phyloP scores from a whole-genome alignment of 2,797 vertebrate species.

The Manis crassicaudata region DNA sequence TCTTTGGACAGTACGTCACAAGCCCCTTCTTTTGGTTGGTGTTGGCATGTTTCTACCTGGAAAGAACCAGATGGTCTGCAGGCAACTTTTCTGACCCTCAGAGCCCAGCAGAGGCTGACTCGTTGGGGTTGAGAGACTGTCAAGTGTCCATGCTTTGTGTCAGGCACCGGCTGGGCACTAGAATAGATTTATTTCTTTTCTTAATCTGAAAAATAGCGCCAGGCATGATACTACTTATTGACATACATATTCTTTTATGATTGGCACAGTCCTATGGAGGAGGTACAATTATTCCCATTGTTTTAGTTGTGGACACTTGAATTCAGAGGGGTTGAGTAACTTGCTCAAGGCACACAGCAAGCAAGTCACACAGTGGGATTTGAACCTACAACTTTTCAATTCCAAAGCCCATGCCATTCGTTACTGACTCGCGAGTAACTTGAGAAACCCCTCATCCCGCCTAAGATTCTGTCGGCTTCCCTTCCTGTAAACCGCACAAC shows the following conservation, averaged over 20 bases:
- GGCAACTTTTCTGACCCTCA: too few relatives aligned
- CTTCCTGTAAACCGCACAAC: neutral
- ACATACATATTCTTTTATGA: neutral
- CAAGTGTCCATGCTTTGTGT: neutral
- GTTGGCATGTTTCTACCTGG: neutral
- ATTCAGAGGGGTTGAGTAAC: neutral
- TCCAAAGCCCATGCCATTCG: too few relatives aligned
- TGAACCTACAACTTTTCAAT: neutral
- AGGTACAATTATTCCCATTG: neutral
- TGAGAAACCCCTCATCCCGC: neutral
- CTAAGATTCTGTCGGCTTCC: neutral
- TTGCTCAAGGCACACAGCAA: neutral
- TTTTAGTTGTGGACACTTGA: neutral
- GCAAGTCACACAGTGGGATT: neutral
- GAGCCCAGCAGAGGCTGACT: too few relatives aligned
- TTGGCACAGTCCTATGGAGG: neutral
- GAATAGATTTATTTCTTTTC: neutral
- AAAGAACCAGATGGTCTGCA: neutral
- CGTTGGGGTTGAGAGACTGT: fast-evolving
- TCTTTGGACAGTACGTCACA: neutral
- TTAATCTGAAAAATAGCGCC: neutral
- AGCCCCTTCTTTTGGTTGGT: neutral
- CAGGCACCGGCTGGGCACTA: neutral
- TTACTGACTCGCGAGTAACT: neutral
- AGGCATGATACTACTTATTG: fast-evolving